Evolutionary conservation across 2,113 vertebrate genomes (phyloP), one percentile per base, ranked within the genome.

Genomic region (Apteryx owenii): DNA sequence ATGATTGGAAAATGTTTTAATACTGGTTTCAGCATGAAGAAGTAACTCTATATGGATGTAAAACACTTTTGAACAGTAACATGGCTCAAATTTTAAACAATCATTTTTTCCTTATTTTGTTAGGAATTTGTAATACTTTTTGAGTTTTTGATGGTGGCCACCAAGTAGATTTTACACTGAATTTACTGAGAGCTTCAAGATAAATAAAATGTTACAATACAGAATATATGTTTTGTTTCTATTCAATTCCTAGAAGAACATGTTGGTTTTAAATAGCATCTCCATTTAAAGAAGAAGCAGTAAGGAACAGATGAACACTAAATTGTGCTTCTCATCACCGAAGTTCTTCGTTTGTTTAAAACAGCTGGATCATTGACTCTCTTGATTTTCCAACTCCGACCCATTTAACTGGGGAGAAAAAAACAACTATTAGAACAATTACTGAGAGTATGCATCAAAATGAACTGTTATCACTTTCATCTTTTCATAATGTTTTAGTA

Each of bases 301-400:
- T 81, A 86, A 95, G 44, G 92, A 96, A 66, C 13, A 0, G 72
- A 75, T 22, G 22, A 81, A 73, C 0, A 3, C 29, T 83, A 71
- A 85, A 71, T 60, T 61, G 88, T 83, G 62, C 90, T 89, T 81
- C 83, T 94, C 33, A 44, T 79, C 56, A 13, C 36, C 38, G 60
- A 92, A 36, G 84, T 88, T 94, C 91, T 15, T 85, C 28, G 22
- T 75, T 40, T 71, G 16, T 51, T 98, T 98, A 99, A 81, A 99
- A 99, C 96, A 99, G 99, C 98, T 99, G 99, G 98, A 99, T 99
- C 99, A 99, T 99, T 2, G 99, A 99, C 96, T 99, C 99, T 97
- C 99, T 99, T 95, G 99, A 99, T 94, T 99, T 99, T 96, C 99
- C 99, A 89, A 99, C 99, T 40, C 99, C 99, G 4, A 99, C 99